Evolutionary conservation across 2,113 vertebrate genomes (phyloP), one percentile per base, ranked within the genome.

Genomic region (Benthochromis sp.): DNA sequence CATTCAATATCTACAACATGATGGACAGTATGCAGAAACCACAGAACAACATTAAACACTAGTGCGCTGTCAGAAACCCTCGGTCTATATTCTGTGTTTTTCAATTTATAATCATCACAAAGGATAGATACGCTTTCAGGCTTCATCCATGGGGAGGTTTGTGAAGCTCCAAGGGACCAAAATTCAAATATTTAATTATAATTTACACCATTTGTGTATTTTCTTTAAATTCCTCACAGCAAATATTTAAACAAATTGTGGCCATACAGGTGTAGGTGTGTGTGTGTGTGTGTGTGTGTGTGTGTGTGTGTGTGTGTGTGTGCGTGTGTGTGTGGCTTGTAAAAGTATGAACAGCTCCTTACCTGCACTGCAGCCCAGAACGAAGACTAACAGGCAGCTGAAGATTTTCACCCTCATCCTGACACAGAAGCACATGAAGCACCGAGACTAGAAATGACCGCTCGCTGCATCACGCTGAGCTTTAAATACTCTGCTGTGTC

Each of bases 71-170:
- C 24, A 57, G 4, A 57, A 29, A 57, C 2, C 54, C 13, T 57
- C 24, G 0, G 12, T 8, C 24, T 57, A 16, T 57, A 57, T 57
- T 57, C 12, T 57, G 21, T 27, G 21, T 57, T 57, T 14, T 57
- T 0, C 1, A 57, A 1, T 57, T 57, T 2, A 4, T 59, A 59
- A 4, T 59, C 57, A 0, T 57, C 55, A 57, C 55, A 59, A 31
- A 59, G 27, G 55, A 59, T 59, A 59, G 24, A 59, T 31, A 31
- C 4, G 3, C 57, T 59, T 31, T 16, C 57, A 31, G 57, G 24
- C 57, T 59, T 17, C 57, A 57, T 57, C 12, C 12, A 59, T 16
- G 55, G 2, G 21, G 55, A 29, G 0, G 3, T 59, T 59, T 2
- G 8, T 59, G 55, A 59, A 59, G 14, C 55, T 31, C 13, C 27